These are phyloP conservation scores for Drosophila parvula DNA, from an alignment of 1,140 invertebrate genomes.

Conservation along the genomic window DNA sequence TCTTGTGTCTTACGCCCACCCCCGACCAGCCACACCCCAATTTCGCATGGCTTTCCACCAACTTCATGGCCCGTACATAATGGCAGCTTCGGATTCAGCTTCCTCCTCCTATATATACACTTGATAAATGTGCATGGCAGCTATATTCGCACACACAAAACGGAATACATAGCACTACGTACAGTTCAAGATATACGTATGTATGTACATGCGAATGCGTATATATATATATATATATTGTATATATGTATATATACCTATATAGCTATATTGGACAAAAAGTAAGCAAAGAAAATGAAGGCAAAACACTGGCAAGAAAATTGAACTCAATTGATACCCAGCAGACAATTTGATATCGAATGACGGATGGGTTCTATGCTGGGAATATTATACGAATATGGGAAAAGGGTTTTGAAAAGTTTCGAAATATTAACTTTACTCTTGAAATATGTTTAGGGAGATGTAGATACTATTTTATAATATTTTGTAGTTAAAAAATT, in stretches of 20 bases:
- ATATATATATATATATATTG: conserved; percentile 34
- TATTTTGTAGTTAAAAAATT: not conserved
- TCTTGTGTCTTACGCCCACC: conserved; percentile 61
- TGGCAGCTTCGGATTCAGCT: conserved; percentile 61
- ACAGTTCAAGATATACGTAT: conserved; percentile 26
- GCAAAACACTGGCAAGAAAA: conserved; percentile 42
- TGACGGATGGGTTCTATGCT: not conserved
- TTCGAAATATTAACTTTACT: not conserved
- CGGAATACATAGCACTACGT: conserved; percentile 37
- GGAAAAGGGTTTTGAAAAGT: too few relatives aligned
- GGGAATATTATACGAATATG: too few relatives aligned
- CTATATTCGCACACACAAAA: conserved; percentile 33
- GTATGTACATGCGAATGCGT: conserved; percentile 14
- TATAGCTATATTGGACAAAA: conserved; percentile 58
- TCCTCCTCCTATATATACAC: conserved; percentile 43
- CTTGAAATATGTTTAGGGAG: not conserved
- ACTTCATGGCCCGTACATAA: conserved; percentile 43
- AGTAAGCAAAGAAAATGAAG: conserved; percentile 59
- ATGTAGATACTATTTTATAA: not conserved
- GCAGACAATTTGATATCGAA: not conserved
- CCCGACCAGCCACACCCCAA: conserved; percentile 16
- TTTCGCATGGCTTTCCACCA: conserved; percentile 15
- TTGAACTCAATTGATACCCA: conserved; percentile 56
- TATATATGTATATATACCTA: conserved; percentile 48
- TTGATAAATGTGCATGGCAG: conserved; percentile 62